Percentiles rank a stretch among this genome's conserved stretches.
phyloP scores from a whole-genome alignment of 2,888 invertebrate genomes.

The Xanthorhoe designata region DNA sequence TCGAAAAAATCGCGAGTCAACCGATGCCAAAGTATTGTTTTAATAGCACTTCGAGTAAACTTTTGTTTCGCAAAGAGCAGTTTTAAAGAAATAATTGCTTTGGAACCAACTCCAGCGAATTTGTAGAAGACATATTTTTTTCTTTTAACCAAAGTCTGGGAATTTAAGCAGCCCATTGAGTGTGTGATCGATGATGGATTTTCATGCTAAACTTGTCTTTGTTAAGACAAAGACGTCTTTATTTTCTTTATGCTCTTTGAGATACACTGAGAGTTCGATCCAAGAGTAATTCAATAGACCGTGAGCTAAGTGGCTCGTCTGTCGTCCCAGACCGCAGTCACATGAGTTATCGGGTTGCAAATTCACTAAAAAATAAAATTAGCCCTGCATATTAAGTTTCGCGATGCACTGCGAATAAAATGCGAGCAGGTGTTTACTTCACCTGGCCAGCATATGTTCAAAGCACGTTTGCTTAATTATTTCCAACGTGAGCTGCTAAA shows the following conservation, averaged over 20 bases:
- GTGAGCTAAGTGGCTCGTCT: constrained; percentile 77
- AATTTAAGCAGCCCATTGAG: constrained; percentile 48
- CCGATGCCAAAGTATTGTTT: constrained; percentile 51
- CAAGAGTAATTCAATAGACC: constrained; percentile 70
- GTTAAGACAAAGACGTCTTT: constrained; percentile 50
- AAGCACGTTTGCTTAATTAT: constrained; percentile 68
- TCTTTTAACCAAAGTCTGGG: constrained; percentile 32
- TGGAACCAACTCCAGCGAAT: constrained; percentile 33
- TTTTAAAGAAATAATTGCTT: constrained; percentile 50
- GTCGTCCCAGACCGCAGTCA: constrained; percentile 61
- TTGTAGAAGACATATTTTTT: constrained; percentile 36
- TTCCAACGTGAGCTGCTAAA: constrained; percentile 56
- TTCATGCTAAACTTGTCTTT: constrained; percentile 42
- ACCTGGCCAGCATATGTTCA: constrained; percentile 79
- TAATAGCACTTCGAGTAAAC: constrained; percentile 53
- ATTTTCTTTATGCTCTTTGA: constrained; percentile 56
- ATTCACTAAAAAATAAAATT: constrained; percentile 63
- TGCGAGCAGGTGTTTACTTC: constrained; percentile 72
- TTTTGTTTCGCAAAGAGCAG: constrained; percentile 48
- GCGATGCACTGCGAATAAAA: constrained; percentile 63
- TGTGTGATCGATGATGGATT: constrained; percentile 51
- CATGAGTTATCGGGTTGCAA: constrained; percentile 75
- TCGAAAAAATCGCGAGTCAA: constrained; percentile 56
- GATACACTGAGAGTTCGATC: constrained; percentile 54
- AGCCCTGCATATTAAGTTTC: constrained; percentile 79